Evolutionary conservation across 53 echinoderm and acorn worm genomes (phyloP).

Genomic region (Henricia sp.): DNA sequence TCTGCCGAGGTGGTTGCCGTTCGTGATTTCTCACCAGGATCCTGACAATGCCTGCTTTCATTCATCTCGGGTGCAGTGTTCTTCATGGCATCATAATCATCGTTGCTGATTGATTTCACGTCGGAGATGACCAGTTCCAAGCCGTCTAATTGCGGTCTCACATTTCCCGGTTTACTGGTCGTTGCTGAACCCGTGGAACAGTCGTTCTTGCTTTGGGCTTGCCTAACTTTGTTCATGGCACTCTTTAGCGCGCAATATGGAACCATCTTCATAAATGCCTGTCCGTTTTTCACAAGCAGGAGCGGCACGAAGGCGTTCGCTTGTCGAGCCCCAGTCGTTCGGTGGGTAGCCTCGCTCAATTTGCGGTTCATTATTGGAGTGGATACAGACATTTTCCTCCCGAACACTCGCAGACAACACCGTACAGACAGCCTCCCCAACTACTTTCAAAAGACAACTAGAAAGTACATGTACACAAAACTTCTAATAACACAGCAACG

Average conservation of each 20-base stretch:
- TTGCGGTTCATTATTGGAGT: neutral
- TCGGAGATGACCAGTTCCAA: constrained; percentile 34
- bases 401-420: too few species aligned
- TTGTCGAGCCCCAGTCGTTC: neutral
- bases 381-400: too few species aligned
- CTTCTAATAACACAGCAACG: too few species aligned
- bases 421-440: too few species aligned
- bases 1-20: neutral
- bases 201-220: too few species aligned
- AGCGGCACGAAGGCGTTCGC: constrained; percentile 20
- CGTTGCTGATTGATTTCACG: constrained; percentile 30
- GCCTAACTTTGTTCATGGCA: constrained; percentile 22
- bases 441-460: too few species aligned
- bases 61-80: neutral
- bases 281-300: constrained; percentile 26
- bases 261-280: constrained; percentile 23
- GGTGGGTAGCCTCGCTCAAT: neutral
- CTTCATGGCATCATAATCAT: constrained; percentile 5
- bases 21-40: neutral
- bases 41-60: neutral
- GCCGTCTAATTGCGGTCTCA: neutral
- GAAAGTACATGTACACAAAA: too few species aligned
- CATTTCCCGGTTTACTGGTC: neutral
- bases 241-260: constrained; percentile 2
- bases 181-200: neutral